Evolutionary conservation across 2,888 invertebrate genomes (phyloP).

Genomic region (Gandaritis pyraliata): DNA sequence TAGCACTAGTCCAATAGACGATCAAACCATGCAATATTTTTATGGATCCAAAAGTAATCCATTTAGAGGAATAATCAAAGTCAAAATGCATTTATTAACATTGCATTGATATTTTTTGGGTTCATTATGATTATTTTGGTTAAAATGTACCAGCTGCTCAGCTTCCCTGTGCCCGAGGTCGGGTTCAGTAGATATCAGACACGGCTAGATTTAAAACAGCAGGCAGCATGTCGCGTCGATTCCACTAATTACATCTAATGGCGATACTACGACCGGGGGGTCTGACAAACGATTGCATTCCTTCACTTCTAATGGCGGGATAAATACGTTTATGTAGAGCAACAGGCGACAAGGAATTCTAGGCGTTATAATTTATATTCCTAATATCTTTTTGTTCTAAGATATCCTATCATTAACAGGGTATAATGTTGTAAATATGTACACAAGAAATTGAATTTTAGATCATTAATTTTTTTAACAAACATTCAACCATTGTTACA

Average conservation of each 20-base stretch:
- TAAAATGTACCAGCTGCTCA: constrained; percentile 7
- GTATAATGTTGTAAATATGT: too few species aligned
- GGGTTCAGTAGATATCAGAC: constrained; percentile 28
- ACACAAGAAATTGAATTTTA: too few species aligned
- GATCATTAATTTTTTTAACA: too few species aligned
- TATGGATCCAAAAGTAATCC: too few species aligned
- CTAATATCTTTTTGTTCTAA: not conserved
- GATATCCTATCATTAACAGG: too few species aligned
- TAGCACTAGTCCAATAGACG: too few species aligned
- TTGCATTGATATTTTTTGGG: too few species aligned
- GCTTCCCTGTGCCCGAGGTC: constrained; percentile 21
- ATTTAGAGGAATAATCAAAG: too few species aligned
- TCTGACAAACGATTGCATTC: constrained; percentile 21
- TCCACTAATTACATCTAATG: constrained; percentile 42
- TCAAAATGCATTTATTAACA: too few species aligned
- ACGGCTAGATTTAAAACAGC: constrained; percentile 41
- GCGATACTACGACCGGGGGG: constrained; percentile 37
- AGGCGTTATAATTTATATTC: not conserved
- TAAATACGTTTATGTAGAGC: constrained; percentile 7
- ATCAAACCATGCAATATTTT: too few species aligned
- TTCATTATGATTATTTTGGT: too few species aligned
- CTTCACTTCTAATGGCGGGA: constrained; percentile 5
- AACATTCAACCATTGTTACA: too few species aligned
- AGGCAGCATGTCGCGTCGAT: constrained; percentile 37
- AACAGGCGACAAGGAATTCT: not conserved